phyloP scores from a whole-genome alignment of 2,888 invertebrate genomes.

The Netelia fuscicornis region DNA sequence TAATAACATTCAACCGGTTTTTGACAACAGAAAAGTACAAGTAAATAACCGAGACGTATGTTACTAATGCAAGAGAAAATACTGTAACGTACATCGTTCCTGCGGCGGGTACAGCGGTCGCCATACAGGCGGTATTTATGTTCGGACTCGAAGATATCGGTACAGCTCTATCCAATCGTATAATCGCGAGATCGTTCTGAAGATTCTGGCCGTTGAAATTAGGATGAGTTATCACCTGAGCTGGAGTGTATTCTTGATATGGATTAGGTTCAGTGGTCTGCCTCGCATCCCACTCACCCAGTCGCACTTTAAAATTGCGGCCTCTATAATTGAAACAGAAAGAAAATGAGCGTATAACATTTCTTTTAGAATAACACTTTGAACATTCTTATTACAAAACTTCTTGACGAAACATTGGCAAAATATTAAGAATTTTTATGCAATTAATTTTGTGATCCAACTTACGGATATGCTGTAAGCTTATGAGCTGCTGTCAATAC shows the following conservation, averaged over 20 bases:
- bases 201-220: conserved; percentile 90
- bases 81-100: conserved; percentile 71
- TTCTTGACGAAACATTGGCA: not conserved
- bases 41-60: too few species aligned
- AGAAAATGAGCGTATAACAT: conserved; percentile 1
- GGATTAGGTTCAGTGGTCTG: conserved; percentile 88
- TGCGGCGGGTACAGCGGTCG: conserved; percentile 81
- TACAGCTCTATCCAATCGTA: conserved; percentile 87
- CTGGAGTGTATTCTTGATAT: conserved; percentile 88
- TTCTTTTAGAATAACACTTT: not conserved
- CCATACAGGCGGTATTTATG: conserved; percentile 86
- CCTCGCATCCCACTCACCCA: conserved; percentile 92
- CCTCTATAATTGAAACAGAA: conserved; percentile 70
- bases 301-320: conserved; percentile 87
- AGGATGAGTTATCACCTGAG: conserved; percentile 88
- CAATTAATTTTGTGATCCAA: conserved; percentile 25
- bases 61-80: not conserved
- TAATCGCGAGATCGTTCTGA: conserved; percentile 92
- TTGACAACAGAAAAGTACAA: too few species aligned
- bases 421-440: not conserved
- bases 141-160: conserved; percentile 82
- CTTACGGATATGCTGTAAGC: conserved; percentile 81
- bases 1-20: too few species aligned
- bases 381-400: not conserved
- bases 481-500: conserved; percentile 86